phyloP scores from a whole-genome alignment of 53 echinoderm and acorn worm species.

The Zoroaster sp. region DNA sequence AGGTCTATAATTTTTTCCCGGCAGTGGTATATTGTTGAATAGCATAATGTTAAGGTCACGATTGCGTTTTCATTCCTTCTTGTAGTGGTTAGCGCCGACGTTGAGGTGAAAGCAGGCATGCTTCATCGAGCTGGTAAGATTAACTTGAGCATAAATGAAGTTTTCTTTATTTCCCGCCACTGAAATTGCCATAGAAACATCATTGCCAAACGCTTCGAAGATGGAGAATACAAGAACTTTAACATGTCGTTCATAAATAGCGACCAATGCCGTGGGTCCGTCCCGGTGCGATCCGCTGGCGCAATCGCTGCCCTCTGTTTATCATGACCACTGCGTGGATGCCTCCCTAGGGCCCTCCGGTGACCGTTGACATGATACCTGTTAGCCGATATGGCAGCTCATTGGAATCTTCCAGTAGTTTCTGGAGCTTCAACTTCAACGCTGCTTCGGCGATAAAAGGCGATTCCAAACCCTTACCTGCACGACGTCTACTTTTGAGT shows the following conservation, averaged over 20 bases:
- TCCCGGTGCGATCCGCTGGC: not conserved
- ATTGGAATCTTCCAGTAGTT: slow-evolving; percentile 70
- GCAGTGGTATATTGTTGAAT: too few species aligned
- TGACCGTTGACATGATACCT: slow-evolving; percentile 28
- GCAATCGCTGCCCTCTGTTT: not conserved
- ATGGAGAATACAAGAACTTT: not conserved
- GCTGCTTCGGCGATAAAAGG: not conserved
- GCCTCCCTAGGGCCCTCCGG: slow-evolving; percentile 61
- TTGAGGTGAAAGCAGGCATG: not conserved
- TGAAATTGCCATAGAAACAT: not conserved
- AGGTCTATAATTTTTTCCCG: too few species aligned
- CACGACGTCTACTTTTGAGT: slow-evolving; percentile 12
- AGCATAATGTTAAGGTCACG: not conserved
- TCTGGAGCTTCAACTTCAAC: slow-evolving; percentile 40
- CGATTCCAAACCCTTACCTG: slow-evolving; percentile 56
- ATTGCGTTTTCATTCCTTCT: not conserved
- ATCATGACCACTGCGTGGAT: not conserved
- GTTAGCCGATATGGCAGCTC: slow-evolving; percentile 60
- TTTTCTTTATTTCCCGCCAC: not conserved
- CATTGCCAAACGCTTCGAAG: not conserved
- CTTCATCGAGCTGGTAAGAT: not conserved
- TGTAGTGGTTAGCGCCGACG: not conserved
- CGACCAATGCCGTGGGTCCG: too few species aligned
- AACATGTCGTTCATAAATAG: not conserved
- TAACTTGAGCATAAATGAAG: not conserved